Conservation (phyloP, 2,113 vertebrate genomes). For the Rana temporaria region DNA sequence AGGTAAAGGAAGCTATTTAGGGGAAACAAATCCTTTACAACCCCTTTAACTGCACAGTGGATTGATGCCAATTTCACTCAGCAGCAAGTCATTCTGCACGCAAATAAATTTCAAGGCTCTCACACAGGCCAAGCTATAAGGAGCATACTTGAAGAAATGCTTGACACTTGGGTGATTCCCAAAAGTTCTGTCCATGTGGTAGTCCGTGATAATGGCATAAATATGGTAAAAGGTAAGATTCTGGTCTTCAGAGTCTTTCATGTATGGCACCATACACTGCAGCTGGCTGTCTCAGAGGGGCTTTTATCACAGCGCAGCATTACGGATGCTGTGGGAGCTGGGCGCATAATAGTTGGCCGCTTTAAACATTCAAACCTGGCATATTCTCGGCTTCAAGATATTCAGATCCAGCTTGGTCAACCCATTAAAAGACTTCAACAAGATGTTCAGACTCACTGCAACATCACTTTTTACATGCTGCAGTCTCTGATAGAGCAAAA, state of each 20-base stretch:
- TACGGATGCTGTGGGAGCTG: background rate
- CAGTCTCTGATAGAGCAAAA: background rate
- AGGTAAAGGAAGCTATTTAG: too few species aligned
- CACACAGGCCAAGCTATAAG: too few species aligned
- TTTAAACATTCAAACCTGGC: conserved; percentile 4
- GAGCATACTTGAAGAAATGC: background rate
- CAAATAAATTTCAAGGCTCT: too few species aligned
- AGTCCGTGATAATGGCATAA: background rate
- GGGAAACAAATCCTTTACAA: too few species aligned
- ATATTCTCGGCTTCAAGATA: background rate
- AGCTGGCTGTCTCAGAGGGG: conserved; percentile 4
- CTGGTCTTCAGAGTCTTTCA: background rate
- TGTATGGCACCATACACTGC: background rate
- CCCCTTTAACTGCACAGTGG: background rate
- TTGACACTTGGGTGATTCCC: background rate
- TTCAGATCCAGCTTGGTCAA: too few species aligned
- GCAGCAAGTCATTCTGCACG: background rate
- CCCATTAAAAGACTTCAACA: background rate
- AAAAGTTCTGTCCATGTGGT: conserved; percentile 8
- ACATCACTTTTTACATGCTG: background rate
- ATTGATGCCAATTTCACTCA: background rate
- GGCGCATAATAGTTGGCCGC: background rate
- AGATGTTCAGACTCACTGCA: background rate
- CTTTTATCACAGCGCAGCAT: background rate
- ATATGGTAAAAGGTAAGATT: background rate